Base-by-base conservation (phyloP, 1,140 invertebrate genomes). In the Zaprionus ornatus region DNA sequence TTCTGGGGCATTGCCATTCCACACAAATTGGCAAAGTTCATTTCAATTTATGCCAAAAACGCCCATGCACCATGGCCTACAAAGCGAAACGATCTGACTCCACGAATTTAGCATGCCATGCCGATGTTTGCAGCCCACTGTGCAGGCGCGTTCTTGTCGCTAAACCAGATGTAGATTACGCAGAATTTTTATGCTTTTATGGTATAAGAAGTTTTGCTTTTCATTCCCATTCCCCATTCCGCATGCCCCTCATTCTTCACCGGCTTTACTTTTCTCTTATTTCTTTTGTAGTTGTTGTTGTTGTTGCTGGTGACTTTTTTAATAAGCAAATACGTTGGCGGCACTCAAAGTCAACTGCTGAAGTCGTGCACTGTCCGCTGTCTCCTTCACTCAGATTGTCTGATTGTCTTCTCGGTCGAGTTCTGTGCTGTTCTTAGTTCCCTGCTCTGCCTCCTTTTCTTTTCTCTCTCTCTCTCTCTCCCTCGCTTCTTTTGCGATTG, bases 41-140 rank as follows among this genome's bases (percentile, higher is more conserved):
- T 83, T 88, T 88, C 84, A 87, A 87, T 83, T 87, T 87, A 77
- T 83, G 72, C 84, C 69, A 83, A 76, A 87, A 77, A 71, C 56
- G n/a, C 69, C 60, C 23, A 29, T 19, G 42, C 55, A 70, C 52
- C 40, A 19, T 55, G 50, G 62, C 6, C n/a, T 5, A 17, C 27
- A 52, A 10, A 32, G n/a, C 15, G 3, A 2, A 13, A 9, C 13
- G 27, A 67, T 32, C 35, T 37, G 57, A 50, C 50, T 29, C 27
- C 6, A 3, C 3, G 29, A 74, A 65, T 69, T 82, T 69, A 50
- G 61, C 29, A 40, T 21, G 29, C 60, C 29, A 25, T 60, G 2
- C 21, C 12, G 25, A 9, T 32, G 4, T 9, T 64, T 70, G 27
- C 27, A 10, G 56, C 66, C 72, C 66, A 74, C 59, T 60, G 74